Conservation (phyloP, 2,797 vertebrate genomes). For the Anisognathus igniventris region DNA sequence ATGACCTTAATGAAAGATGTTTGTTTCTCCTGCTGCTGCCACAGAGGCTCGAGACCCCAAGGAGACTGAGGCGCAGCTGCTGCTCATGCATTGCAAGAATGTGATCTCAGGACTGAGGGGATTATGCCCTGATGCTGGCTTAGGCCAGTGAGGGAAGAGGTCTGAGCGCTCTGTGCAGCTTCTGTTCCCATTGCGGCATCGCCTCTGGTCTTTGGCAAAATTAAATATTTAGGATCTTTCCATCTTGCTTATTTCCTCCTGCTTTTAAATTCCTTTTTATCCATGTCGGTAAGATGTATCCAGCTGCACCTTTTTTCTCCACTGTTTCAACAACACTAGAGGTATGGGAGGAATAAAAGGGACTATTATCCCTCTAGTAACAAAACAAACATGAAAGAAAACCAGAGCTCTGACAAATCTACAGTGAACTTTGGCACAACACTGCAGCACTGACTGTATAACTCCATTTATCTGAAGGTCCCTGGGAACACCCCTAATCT, state of each 20-base stretch:
- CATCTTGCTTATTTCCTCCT: background rate
- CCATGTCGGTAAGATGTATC: background rate
- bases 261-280: conserved; percentile 15
- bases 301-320: background rate
- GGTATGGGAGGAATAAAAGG: conserved; percentile 5
- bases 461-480: conserved; percentile 16
- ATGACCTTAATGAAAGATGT: conserved; percentile 30
- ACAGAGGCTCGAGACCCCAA: background rate
- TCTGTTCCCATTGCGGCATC: background rate
- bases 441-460: background rate
- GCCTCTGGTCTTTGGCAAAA: background rate
- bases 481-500: conserved; percentile 32
- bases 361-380: conserved; percentile 9
- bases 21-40: background rate
- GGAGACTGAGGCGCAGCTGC: background rate
- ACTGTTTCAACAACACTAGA: background rate
- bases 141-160: background rate
- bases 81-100: background rate
- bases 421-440: conserved; percentile 38
- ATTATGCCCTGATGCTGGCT: background rate
- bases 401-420: background rate
- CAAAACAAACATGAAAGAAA: conserved; percentile 41
- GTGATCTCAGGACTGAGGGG: background rate
- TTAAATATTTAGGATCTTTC: conserved; percentile 16
- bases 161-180: background rate